Evolutionary conservation across 2,113 vertebrate species (phyloP).

Genomic region (Macroglossus sobrinus): DNA sequence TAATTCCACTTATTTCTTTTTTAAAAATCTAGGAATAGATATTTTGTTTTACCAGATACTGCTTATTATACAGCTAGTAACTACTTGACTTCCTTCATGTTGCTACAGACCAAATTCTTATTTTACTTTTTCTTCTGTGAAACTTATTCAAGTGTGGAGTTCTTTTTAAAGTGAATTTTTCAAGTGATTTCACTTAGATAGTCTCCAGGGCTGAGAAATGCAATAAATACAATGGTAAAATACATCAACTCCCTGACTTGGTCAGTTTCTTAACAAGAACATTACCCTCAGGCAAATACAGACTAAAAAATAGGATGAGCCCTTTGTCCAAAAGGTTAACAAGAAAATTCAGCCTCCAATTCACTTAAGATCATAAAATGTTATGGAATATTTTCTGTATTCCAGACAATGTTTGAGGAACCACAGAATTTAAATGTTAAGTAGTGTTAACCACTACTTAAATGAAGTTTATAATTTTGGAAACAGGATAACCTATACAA

Average conservation of each 20-base stretch:
- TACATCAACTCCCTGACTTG: conserved; percentile 16
- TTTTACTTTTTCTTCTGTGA: conserved; percentile 7
- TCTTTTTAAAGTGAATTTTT: conserved; percentile 48
- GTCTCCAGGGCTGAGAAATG: conserved; percentile 52
- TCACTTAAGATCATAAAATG: conserved; percentile 16
- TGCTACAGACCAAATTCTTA: not conserved
- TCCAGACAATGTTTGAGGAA: not conserved
- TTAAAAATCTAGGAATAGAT: not conserved
- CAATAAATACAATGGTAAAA: conserved; percentile 56
- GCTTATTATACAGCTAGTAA: not conserved
- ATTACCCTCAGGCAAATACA: conserved; percentile 49
- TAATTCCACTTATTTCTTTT: not conserved
- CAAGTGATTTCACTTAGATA: conserved; percentile 43
- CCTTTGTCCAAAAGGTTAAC: conserved; percentile 54
- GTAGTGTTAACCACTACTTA: not conserved
- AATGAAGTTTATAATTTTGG: not conserved
- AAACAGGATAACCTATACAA: not conserved
- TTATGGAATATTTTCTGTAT: not conserved
- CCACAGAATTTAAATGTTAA: conserved; percentile 7
- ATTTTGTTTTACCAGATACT: not conserved
- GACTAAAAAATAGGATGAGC: conserved; percentile 14
- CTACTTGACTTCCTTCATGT: conserved; percentile 4
- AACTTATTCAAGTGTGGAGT: not conserved
- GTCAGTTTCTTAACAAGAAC: conserved; percentile 62
- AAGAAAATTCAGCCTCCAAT: conserved; percentile 20